These are phyloP conservation scores for Gobio gobio DNA, from an alignment of 2,113 vertebrate species.

Conservation along the genomic window DNA sequence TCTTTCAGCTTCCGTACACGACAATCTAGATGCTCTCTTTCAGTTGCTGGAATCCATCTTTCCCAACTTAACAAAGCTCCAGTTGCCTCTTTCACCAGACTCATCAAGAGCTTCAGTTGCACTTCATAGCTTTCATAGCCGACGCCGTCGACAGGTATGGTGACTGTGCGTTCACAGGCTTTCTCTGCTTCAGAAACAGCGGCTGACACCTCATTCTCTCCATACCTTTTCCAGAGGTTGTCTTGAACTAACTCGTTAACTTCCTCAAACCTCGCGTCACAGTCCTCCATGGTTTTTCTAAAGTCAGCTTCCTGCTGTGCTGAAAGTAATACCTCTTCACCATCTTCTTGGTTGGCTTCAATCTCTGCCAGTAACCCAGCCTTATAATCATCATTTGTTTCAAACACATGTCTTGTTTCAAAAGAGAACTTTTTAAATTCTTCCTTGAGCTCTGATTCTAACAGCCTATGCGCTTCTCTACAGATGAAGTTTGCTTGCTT, in stretches of 20 bases:
- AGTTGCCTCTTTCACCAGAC: not conserved
- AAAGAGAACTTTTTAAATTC: not conserved
- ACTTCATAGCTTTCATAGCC: not conserved
- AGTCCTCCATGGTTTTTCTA: not conserved
- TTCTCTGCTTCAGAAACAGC: not conserved
- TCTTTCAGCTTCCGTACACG: not conserved
- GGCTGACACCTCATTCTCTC: not conserved
- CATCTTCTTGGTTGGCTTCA: not conserved
- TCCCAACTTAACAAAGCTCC: not conserved
- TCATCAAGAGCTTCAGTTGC: not conserved
- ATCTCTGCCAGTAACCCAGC: not conserved
- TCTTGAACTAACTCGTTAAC: not conserved
- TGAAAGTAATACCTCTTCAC: not conserved
- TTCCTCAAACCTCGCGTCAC: not conserved
- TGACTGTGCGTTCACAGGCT: not conserved
- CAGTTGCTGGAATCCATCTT: not conserved
- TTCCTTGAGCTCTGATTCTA: not conserved
- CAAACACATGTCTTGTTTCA: not conserved
- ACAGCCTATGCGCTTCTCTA: not conserved
- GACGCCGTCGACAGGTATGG: not conserved
- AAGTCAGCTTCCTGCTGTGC: not conserved
- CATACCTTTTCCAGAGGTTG: not conserved
- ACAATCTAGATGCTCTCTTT: not conserved
- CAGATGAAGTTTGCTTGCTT: not conserved
- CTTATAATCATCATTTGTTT: not conserved